These are phyloP conservation scores for Emys orbicularis DNA, from an alignment of 2,797 vertebrate species.

Conservation along the genomic window DNA sequence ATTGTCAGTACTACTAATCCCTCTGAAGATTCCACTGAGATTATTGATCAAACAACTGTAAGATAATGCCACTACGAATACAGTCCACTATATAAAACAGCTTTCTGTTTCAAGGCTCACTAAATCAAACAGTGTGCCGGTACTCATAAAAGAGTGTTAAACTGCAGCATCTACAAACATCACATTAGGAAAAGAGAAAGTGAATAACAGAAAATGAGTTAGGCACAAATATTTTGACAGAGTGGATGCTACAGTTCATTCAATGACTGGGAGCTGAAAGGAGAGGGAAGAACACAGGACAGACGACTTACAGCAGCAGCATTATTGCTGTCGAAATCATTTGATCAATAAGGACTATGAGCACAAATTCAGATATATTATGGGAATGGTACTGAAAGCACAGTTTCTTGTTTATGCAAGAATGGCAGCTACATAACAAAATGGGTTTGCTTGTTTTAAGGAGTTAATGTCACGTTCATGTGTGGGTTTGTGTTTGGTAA, in stretches of 20 bases:
- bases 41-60: constrained; percentile 3
- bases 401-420: neutral
- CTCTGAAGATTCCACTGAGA: constrained; percentile 7
- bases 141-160: neutral
- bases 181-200: neutral
- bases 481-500: neutral
- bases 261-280: neutral
- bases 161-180: neutral
- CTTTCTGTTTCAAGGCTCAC: neutral
- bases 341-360: neutral
- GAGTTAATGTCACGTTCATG: neutral
- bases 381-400: neutral
- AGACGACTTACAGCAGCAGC: neutral
- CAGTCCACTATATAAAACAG: neutral
- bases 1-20: neutral
- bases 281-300: neutral
- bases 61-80: constrained; percentile 22
- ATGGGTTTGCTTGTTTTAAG: neutral
- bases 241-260: neutral
- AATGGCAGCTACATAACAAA: neutral
- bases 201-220: neutral
- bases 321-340: neutral
- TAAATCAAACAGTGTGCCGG: neutral
- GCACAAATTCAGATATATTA: neutral
- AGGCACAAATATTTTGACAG: neutral